Conservation (phyloP, 1,140 invertebrate species). For the Neoseiulus cucumeris region DNA sequence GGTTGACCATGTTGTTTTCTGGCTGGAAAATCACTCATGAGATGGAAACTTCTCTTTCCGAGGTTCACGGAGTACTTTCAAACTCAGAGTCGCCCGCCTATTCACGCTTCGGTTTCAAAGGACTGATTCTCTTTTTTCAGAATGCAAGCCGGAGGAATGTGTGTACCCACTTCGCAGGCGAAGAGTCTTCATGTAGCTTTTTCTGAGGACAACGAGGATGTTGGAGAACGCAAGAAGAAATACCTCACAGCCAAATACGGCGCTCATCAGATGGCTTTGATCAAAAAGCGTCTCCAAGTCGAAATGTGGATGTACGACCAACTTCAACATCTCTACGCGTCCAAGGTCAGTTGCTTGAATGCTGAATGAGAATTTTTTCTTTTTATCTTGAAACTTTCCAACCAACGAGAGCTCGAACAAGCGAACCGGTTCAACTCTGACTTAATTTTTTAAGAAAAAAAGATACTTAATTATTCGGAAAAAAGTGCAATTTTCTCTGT, state of each 20-base stretch:
- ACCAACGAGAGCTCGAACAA: constrained; percentile 15
- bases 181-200: constrained; percentile 54
- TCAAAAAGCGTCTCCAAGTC: constrained; percentile 73
- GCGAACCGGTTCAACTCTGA: no score
- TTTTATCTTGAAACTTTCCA: constrained; percentile 15
- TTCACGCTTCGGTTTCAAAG: no score
- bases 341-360: constrained; percentile 39
- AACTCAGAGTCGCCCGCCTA: no score
- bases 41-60: no score
- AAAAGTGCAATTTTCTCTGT: no score
- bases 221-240: constrained; percentile 52
- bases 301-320: constrained; percentile 96
- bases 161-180: constrained; percentile 1
- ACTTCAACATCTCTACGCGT: constrained; percentile 66
- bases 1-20: no score
- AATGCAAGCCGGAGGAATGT: constrained; percentile 2
- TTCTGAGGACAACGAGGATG: constrained; percentile 52
- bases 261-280: constrained; percentile 86
- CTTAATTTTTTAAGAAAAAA: no score
- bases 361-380: no score
- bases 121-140: neutral
- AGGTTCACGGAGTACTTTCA: no score
- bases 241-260: constrained; percentile 91
- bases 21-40: no score
- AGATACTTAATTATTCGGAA: no score